These are phyloP conservation scores for Mesocricetus auratus DNA, from an alignment of 2,113 vertebrate species.

Conservation along the genomic window DNA sequence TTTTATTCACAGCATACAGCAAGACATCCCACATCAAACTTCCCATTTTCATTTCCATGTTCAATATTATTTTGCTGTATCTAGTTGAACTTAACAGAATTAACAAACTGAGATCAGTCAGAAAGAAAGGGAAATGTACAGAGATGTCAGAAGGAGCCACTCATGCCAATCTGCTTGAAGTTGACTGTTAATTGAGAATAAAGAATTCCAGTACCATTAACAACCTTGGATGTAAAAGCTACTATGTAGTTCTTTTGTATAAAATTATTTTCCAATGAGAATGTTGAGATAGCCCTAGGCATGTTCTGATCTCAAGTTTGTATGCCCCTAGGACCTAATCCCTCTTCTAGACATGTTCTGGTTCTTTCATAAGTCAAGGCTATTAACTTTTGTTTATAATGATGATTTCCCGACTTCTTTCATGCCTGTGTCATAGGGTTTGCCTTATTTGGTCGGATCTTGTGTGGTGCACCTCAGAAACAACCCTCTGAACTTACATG, in stretches of 20 bases:
- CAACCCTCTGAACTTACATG: not conserved
- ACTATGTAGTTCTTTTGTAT: not conserved
- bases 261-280: not conserved
- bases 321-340: too few relatives aligned
- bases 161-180: not conserved
- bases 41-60: not conserved
- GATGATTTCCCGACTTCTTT: not conserved
- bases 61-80: not conserved
- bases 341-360: not conserved
- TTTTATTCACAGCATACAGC: too few relatives aligned
- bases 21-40: too few relatives aligned
- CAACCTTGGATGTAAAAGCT: too few relatives aligned
- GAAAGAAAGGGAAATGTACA: too few relatives aligned
- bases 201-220: not conserved
- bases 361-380: not conserved
- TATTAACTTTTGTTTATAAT: not conserved
- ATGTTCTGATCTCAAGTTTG: too few relatives aligned
- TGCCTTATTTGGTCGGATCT: not conserved
- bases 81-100: not conserved
- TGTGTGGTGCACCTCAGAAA: not conserved
- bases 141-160: accelerated
- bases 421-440: not conserved
- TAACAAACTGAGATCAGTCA: not conserved
- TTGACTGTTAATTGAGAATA: not conserved
- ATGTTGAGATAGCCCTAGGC: not conserved